Conservation (phyloP, 2,888 invertebrate genomes). For the Syrphus vitripennis region DNA sequence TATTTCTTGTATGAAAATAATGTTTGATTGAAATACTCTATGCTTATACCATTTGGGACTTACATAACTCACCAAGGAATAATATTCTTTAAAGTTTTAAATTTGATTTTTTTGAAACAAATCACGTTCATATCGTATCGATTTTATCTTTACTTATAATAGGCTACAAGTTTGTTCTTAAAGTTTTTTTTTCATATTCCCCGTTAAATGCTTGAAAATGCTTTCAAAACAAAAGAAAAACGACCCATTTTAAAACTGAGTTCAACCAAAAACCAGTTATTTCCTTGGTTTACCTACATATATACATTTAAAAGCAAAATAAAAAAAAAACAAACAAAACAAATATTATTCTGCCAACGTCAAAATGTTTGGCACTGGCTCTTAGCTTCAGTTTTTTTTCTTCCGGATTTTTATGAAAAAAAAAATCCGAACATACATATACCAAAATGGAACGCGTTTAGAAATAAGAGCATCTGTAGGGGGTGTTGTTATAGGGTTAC, state of each 20-base stretch:
- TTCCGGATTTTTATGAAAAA: slow-evolving; percentile 3
- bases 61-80: no score
- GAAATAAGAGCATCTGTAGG: slow-evolving; percentile 5
- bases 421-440: background rate
- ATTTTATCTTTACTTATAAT: background rate
- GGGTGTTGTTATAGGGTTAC: background rate
- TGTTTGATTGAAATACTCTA: no score
- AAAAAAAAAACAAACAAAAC: background rate
- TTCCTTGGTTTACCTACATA: background rate
- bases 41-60: no score
- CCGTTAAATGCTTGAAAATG: background rate
- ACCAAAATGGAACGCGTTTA: slow-evolving; percentile 28
- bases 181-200: background rate
- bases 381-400: background rate
- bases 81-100: no score
- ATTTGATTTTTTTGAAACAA: no score
- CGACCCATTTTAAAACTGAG: slow-evolving; percentile 1
- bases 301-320: background rate
- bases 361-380: slow-evolving; percentile 32
- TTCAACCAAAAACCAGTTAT: slow-evolving; percentile 3
- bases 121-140: no score
- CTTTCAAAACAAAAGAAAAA: background rate
- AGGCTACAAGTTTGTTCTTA: background rate
- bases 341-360: background rate
- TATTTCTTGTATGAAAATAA: no score